These are phyloP conservation scores for Zaprionus taronus DNA, from an alignment of 1,140 invertebrate species.

Conservation along the genomic window DNA sequence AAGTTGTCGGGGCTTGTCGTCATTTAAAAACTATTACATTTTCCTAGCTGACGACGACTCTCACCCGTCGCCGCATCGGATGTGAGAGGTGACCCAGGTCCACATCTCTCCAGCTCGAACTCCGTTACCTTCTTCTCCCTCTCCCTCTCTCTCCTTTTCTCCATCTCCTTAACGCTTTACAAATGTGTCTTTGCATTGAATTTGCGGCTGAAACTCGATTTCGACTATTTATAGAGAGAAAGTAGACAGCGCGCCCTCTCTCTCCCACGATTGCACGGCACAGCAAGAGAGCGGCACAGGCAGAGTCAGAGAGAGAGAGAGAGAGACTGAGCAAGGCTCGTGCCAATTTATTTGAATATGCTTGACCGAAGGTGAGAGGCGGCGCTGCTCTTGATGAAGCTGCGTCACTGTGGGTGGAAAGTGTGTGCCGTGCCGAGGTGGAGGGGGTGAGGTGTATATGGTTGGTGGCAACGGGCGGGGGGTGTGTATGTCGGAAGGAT, in stretches of 20 bases:
- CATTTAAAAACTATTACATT: constrained; percentile 26
- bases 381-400: constrained; percentile 8
- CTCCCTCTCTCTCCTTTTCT: not conserved
- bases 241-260: constrained; percentile 46
- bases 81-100: constrained; percentile 43
- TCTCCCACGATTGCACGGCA: constrained; percentile 8
- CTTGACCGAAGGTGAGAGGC: constrained; percentile 64
- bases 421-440: constrained; percentile 18
- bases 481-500: constrained; percentile 36
- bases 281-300: constrained; percentile 1
- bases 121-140: not conserved
- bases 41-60: constrained; percentile 29
- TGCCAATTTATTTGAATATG: constrained; percentile 70
- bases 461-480: constrained; percentile 1
- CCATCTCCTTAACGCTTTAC: constrained; percentile 63
- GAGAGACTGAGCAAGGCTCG: constrained; percentile 59
- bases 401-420: constrained; percentile 8
- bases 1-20: not conserved
- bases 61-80: constrained; percentile 25
- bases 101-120: not conserved
- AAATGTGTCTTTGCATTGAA: constrained; percentile 61
- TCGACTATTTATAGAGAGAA: constrained; percentile 76
- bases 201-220: constrained; percentile 58
- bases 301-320: not conserved
- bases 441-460: not conserved